These are phyloP conservation scores for Emydura subglobosa DNA, from an alignment of 2,113 vertebrate species.

Conservation along the genomic window DNA sequence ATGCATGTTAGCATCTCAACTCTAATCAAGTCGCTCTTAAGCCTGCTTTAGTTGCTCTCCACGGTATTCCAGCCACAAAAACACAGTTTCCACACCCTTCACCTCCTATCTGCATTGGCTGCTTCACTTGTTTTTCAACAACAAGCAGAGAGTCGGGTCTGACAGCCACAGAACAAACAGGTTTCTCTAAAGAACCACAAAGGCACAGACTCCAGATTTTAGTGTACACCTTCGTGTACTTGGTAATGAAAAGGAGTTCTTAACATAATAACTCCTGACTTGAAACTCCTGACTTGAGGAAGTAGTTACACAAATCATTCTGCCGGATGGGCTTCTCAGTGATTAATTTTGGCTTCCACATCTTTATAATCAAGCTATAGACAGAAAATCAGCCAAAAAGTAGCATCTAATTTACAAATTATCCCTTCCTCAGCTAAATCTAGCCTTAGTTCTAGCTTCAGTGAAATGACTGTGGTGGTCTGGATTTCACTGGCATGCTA, in stretches of 20 bases:
- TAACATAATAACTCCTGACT: background rate
- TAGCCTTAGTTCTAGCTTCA: background rate
- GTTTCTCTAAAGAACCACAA: background rate
- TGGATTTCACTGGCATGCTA: background rate
- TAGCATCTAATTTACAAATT: background rate
- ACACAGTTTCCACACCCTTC: background rate
- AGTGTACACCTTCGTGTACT: background rate
- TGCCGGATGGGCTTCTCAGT: background rate
- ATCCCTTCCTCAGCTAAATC: background rate
- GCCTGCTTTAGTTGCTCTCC: background rate
- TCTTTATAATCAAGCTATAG: constrained; percentile 21
- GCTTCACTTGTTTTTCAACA: background rate
- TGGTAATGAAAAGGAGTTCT: background rate
- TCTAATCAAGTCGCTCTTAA: rapidly evolving
- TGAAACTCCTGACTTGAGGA: background rate
- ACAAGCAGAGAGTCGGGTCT: background rate
- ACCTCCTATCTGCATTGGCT: background rate
- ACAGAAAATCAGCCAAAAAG: background rate
- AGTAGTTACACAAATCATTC: background rate
- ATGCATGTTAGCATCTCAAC: rapidly evolving
- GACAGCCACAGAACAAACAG: background rate
- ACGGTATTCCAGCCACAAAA: background rate
- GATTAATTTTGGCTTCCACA: background rate
- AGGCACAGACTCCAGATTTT: background rate
- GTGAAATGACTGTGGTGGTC: background rate